Conservation (phyloP, 2,797 vertebrate genomes). For the Darevskia nairensis region DNA sequence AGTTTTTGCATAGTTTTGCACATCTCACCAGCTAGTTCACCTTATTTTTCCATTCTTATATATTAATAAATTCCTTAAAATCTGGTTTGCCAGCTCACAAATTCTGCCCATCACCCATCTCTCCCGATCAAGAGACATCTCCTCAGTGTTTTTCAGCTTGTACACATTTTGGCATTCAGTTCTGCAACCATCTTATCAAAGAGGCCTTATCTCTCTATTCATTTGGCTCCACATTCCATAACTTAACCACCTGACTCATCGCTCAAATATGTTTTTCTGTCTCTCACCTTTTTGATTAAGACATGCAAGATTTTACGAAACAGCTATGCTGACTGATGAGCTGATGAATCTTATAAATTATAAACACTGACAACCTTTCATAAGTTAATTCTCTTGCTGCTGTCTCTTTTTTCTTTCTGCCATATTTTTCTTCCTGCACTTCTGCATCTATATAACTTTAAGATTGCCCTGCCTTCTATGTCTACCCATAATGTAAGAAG, state of each 20-base stretch:
- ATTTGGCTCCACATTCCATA: conserved; percentile 5
- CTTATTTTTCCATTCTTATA: neutral
- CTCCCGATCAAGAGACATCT: neutral
- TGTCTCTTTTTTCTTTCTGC: neutral
- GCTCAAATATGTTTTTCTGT: conserved; percentile 14
- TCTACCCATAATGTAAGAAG: neutral
- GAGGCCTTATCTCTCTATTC: neutral
- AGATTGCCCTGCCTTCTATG: neutral
- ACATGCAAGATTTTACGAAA: neutral
- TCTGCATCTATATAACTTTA: neutral
- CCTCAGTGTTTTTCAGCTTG: neutral
- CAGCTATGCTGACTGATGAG: neutral
- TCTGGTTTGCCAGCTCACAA: neutral
- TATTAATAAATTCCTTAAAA: neutral
- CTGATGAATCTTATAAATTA: neutral
- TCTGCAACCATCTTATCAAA: conserved; percentile 7
- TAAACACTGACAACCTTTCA: neutral
- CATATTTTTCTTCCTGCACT: neutral
- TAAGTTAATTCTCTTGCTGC: neutral
- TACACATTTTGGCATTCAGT: neutral
- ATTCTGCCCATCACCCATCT: neutral
- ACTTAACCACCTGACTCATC: conserved; percentile 15
- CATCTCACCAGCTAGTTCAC: neutral
- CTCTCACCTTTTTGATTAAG: conserved; percentile 9
- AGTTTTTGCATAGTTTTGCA: neutral